These are phyloP conservation scores for Panagrolaimus sp. DNA, from an alignment of 1,140 invertebrate genomes.

Conservation along the genomic window DNA sequence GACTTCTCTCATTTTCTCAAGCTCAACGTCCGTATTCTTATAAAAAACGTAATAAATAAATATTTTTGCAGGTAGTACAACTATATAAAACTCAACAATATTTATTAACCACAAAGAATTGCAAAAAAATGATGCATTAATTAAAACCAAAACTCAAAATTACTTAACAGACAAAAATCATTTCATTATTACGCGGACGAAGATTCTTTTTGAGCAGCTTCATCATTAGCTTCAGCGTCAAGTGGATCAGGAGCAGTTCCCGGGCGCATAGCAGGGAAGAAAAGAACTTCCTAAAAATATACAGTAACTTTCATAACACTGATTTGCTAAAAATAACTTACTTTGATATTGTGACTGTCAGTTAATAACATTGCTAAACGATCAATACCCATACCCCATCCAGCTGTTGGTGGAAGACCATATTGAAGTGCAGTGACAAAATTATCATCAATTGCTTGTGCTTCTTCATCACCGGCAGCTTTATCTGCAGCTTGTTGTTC, in stretches of 20 bases:
- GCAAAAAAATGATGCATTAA: no score
- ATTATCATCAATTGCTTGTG: constrained; percentile 90
- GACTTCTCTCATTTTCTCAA: no score
- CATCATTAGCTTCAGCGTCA: background rate
- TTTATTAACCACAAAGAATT: no score
- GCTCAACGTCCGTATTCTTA: no score
- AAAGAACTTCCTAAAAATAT: constrained; percentile 64
- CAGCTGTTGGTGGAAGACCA: constrained; percentile 91
- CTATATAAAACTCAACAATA: no score
- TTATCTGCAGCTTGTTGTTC: constrained; percentile 89
- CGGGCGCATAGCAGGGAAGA: constrained; percentile 70
- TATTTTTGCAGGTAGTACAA: no score
- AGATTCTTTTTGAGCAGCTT: background rate
- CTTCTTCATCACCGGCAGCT: constrained; percentile 95
- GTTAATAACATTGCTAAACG: constrained; percentile 94
- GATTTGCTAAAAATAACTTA: constrained; percentile 12
- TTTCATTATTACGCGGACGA: no score
- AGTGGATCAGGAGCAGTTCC: constrained; percentile 20
- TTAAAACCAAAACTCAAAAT: no score
- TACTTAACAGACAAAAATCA: no score
- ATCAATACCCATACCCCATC: constrained; percentile 96
- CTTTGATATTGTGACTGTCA: constrained; percentile 93
- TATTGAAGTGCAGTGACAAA: constrained; percentile 95
- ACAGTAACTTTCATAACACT: no score
- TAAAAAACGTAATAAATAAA: no score